phyloP scores from a whole-genome alignment of 35 echinoderm and acorn worm species.

The Ophioderma brevispina region DNA sequence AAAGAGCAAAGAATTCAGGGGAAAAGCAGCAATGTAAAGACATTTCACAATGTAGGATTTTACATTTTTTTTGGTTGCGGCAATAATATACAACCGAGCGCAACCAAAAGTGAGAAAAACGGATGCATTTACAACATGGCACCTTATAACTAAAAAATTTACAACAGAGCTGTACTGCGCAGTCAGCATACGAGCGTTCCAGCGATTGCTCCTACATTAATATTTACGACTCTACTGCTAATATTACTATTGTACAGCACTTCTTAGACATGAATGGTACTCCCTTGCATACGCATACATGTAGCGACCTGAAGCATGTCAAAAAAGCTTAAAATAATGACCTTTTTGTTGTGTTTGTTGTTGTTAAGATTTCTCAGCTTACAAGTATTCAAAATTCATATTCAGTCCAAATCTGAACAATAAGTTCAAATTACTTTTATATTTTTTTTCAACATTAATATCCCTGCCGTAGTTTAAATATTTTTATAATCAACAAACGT shows the following conservation, averaged over 20 bases:
- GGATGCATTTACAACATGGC: too few relatives aligned
- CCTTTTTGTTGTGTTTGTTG: neutral
- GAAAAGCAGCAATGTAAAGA: too few relatives aligned
- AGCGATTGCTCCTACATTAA: too few relatives aligned
- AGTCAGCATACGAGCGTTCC: too few relatives aligned
- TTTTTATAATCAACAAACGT: neutral
- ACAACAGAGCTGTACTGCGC: too few relatives aligned
- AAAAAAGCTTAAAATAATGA: neutral
- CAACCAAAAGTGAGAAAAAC: too few relatives aligned
- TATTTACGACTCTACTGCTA: neutral
- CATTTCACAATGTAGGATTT: too few relatives aligned
- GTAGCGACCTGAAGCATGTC: neutral
- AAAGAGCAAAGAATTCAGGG: too few relatives aligned
- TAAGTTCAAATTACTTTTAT: neutral
- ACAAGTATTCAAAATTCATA: neutral
- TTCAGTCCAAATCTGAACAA: neutral
- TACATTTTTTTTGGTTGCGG: too few relatives aligned
- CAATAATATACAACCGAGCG: too few relatives aligned
- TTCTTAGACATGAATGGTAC: neutral
- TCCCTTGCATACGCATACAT: neutral
- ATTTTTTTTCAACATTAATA: neutral
- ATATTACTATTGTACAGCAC: neutral
- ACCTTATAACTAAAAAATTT: too few relatives aligned
- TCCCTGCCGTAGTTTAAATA: neutral
- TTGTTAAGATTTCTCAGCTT: neutral